phyloP scores from a whole-genome alignment of 2,888 invertebrate species.

The Blastobasis lacticolella region DNA sequence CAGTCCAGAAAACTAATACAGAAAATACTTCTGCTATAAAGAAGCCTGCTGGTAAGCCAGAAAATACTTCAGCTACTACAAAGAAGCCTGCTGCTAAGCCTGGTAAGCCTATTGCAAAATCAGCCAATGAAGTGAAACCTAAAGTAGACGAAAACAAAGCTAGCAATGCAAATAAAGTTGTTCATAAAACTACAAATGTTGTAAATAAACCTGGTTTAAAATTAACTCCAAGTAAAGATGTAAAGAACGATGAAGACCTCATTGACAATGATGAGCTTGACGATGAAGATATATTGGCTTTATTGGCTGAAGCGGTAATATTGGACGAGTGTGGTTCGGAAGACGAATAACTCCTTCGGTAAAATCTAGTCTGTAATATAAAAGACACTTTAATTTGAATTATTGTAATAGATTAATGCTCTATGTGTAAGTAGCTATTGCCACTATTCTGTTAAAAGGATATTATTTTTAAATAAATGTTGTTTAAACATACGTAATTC shows the following conservation, averaged over 20 bases:
- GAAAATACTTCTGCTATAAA: too few relatives aligned
- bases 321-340: slow-evolving; percentile 59
- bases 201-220: background rate
- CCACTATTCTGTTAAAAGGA: too few relatives aligned
- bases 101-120: background rate
- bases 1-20: too few relatives aligned
- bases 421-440: too few relatives aligned
- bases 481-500: too few relatives aligned
- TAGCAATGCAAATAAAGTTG: background rate
- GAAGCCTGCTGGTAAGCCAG: background rate
- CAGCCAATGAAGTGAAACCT: background rate
- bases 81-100: background rate
- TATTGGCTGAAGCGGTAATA: slow-evolving; percentile 52
- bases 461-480: too few relatives aligned
- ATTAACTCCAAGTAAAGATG: background rate
- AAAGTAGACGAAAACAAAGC: background rate
- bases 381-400: too few relatives aligned
- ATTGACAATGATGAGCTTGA: slow-evolving; percentile 46
- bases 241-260: slow-evolving; percentile 10
- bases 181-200: background rate
- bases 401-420: too few relatives aligned
- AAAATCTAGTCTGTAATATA: too few relatives aligned
- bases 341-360: slow-evolving; percentile 23
- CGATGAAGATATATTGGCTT: slow-evolving; percentile 48
- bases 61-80: background rate